Percentiles rank a stretch among this genome's conserved stretches.
phyloP scores from a whole-genome alignment of 2,888 invertebrate genomes.

The Diachrysia chrysitis region DNA sequence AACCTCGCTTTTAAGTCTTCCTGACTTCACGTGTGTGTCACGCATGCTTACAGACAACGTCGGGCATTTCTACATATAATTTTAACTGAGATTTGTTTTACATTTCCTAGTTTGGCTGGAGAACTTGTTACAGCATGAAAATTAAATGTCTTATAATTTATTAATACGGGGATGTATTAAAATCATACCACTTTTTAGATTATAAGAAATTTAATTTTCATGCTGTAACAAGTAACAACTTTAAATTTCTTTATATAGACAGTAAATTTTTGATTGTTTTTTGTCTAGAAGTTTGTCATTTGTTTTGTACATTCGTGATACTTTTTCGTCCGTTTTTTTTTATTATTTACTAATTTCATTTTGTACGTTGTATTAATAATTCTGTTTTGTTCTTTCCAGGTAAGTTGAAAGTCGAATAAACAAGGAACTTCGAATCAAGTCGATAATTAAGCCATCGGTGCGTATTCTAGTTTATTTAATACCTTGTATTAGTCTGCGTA shows the following conservation, averaged over 20 bases:
- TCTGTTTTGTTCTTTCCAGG: conserved; percentile 46
- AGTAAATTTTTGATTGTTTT: too few relatives aligned
- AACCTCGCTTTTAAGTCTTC: conserved; percentile 65
- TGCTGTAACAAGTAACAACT: too few relatives aligned
- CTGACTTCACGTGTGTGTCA: conserved; percentile 59
- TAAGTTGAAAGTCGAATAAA: conserved; percentile 31
- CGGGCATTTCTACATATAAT: conserved; percentile 30
- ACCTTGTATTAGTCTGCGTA: conserved; percentile 3
- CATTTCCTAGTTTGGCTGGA: conserved; percentile 19
- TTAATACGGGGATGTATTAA: too few relatives aligned
- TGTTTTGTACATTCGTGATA: too few relatives aligned
- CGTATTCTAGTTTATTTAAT: conserved; percentile 6
- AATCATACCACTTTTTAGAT: too few relatives aligned
- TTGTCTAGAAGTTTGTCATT: too few relatives aligned
- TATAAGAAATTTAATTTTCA: too few relatives aligned
- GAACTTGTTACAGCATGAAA: not conserved
- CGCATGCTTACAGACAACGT: conserved; percentile 20
- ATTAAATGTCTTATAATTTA: not conserved
- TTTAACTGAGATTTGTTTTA: conserved; percentile 33
- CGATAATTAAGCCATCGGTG: conserved; percentile 10
- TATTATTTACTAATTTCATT: not conserved
- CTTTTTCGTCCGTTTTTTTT: too few relatives aligned
- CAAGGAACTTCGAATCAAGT: not conserved
- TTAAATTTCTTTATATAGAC: too few relatives aligned
- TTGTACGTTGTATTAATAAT: not conserved